Base-by-base conservation (phyloP, 1,140 invertebrate genomes). In the Zaprionus africanus region DNA sequence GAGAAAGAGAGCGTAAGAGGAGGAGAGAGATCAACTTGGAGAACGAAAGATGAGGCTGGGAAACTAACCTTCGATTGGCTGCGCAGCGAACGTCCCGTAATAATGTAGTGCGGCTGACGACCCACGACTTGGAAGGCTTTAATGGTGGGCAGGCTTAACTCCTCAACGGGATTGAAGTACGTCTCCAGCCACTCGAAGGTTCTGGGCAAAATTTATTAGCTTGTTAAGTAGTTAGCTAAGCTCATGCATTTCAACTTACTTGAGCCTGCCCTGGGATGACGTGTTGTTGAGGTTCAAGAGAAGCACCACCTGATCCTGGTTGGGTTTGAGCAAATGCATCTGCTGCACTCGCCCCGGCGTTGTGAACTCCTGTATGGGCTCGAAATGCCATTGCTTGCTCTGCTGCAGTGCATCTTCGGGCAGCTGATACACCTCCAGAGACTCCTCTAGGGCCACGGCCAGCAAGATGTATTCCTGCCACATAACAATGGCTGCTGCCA, bases 181-280 rank as follows among this genome's bases (percentile, higher is more conserved):
- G 85, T 77, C 31, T 92, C 81, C 60, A 82, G 65, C 91, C 91
- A 92, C 54, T 90, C 88, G 28, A 78, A 92, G 15, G 91, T 87
- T 64, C 91, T 92, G 43, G 2, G n/a, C 5, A 19, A 43, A 3
- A 49, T 24, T 9, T 1, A 41, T 36, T 9, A 1, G n/a, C 15
- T 4, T 6, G 5, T 38, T 24, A 24, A 24, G 1, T 12, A 11
- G 19, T 56, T 13, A n/a, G 19, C 0, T 49, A 17, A 57, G 5
- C 6, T 15, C 0, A 11, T 15, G 0, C 4, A 11, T 26, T 6
- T 28, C 1, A 4, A 62, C 81, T 13, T 49, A 91, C 81, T 72
- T 85, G 58, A 66, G 74, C 41, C 77, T 85, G 38, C 78, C 62
- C 11, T 90, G 77, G 0, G 56, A 64, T 5, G 62, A 81, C 0